phyloP scores from a whole-genome alignment of 2,113 vertebrate genomes.

The Thomomys bottae region DNA sequence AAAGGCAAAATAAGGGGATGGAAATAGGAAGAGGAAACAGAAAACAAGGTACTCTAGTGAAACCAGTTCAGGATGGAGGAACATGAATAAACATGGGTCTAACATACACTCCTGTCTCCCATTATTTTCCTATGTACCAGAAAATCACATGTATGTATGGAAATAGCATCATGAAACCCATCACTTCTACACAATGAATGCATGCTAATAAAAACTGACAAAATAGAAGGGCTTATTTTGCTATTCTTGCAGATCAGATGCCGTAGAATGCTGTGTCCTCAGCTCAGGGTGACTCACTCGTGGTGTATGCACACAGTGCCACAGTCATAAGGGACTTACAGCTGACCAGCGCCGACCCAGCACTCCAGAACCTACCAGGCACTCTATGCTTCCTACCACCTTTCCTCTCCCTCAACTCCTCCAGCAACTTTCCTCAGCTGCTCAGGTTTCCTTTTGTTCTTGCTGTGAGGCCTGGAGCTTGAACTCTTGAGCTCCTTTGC shows the following conservation, averaged over 20 bases:
- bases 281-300: neutral
- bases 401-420: neutral
- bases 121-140: neutral
- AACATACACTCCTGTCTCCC: neutral
- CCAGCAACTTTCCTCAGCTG: neutral
- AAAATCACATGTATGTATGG: neutral
- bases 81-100: neutral
- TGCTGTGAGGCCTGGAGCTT: too few species aligned
- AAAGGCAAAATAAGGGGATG: neutral
- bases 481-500: too few species aligned
- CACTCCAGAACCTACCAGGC: neutral
- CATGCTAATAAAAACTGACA: too few species aligned
- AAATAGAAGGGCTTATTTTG: accelerated
- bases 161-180: too few species aligned
- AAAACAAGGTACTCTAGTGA: neutral
- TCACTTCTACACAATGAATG: too few species aligned
- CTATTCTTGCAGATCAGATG: neutral
- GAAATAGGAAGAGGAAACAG: neutral
- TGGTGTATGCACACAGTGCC: neutral
- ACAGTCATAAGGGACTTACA: neutral
- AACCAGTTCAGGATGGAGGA: neutral
- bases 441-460: too few species aligned
- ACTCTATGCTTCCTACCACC: too few species aligned
- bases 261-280: neutral
- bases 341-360: neutral